Evolutionary conservation across 2,797 vertebrate genomes (phyloP), one percentile per base, ranked within the genome.

Genomic region (Meda fulgida): DNA sequence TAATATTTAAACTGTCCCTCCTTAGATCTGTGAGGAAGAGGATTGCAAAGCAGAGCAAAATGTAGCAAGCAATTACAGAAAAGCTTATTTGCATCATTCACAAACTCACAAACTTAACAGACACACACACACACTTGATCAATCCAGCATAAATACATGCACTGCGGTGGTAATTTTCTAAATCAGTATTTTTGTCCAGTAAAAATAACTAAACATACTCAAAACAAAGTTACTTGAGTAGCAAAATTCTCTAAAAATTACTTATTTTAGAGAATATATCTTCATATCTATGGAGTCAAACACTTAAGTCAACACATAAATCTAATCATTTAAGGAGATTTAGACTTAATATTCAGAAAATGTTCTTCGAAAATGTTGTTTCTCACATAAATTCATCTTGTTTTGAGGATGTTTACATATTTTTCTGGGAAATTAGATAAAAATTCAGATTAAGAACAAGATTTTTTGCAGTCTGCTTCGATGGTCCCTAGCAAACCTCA

Each of bases 11-110:
- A 26, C 23, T 40, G 43, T 67, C 60, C 19, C 43, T 66, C 40
- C 21, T 76, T 23, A 16, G 51, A 43, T 66, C 58, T 76, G 60
- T 53, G 18, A 83, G 43, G 31, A 66, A 66, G n/a, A 76, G 31
- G 21, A 10, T 55, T 69, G 48, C 63, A 55, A 69, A 78, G 46
- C 63, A 69, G 63, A 58, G 51, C 18, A 65, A 84, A 53, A 36
- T 65, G n/a, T 51, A 69, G 51, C 46, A 18, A 16, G 31, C 14
- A 81, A 65, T 66, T 23, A 16, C 14, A 51, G n/a, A 11, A 31
- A 38, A 58, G 26, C 69, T 86, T 72, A 71, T 40, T 34, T 78
- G 43, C 72, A 55, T 73, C 79, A 72, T 43, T 78, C 19, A 67
- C 76, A 77, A 71, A 46, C 65, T 65, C 48, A 73, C 46, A 86